Evolutionary conservation across 2,797 vertebrate genomes (phyloP).

Genomic region (Vireo griseus): DNA sequence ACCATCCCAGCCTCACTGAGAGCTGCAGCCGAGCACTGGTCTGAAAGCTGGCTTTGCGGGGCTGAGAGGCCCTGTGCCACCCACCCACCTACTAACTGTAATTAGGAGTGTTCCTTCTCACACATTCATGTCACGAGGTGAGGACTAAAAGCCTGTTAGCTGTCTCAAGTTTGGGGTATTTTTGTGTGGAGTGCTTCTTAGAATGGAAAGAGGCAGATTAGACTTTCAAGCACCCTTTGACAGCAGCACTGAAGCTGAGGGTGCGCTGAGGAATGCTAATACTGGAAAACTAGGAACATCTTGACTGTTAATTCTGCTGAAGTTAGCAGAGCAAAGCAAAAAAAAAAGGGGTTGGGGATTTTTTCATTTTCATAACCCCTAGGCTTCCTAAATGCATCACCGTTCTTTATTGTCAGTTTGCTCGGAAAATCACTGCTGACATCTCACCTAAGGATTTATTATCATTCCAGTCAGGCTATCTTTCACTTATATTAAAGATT

Average conservation of each 20-base stretch:
- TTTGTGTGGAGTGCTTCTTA: slow-evolving; percentile 19
- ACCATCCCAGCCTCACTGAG: background rate
- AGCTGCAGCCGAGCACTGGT: background rate
- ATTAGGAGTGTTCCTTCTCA: background rate
- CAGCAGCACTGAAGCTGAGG: background rate
- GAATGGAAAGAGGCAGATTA: slow-evolving; percentile 34
- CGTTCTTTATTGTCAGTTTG: slow-evolving; percentile 39
- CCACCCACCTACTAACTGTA: background rate
- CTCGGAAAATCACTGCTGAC: background rate
- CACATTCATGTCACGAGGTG: background rate
- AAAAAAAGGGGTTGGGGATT: rapidly evolving
- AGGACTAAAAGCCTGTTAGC: slow-evolving; percentile 2
- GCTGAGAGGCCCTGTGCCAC: background rate
- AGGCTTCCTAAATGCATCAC: slow-evolving; percentile 4
- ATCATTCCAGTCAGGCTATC: background rate
- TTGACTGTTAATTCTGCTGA: slow-evolving; percentile 37
- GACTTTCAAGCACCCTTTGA: slow-evolving; percentile 12
- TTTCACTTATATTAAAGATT: background rate
- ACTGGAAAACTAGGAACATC: background rate
- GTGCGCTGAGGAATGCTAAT: slow-evolving; percentile 12
- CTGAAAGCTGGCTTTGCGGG: background rate
- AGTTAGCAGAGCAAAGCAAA: background rate
- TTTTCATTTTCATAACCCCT: background rate
- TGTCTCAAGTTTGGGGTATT: slow-evolving; percentile 2
- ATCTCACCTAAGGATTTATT: slow-evolving; percentile 28